A percentile compares a stretch with the other conserved stretches of the same genome.
Evolutionary conservation across 2,113 vertebrate species (phyloP).

Genomic region (Myotis yumanensis): DNA sequence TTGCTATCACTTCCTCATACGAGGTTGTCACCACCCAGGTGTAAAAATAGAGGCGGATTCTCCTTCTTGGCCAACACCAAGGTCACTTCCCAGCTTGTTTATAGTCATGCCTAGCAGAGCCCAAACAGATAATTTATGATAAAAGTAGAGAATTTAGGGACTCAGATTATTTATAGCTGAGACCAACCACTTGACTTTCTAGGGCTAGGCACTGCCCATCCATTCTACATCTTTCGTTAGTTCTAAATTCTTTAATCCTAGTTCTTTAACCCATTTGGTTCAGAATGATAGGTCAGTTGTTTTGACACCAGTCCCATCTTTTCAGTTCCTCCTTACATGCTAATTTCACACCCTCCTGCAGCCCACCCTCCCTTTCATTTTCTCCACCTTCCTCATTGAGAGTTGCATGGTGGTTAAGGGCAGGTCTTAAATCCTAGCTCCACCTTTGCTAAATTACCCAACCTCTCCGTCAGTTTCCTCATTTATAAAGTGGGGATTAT

Average conservation of each 20-base stretch:
- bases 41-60: neutral
- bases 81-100: neutral
- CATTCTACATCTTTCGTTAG: neutral
- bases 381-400: neutral
- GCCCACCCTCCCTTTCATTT: neutral
- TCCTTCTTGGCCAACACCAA: neutral
- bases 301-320: neutral
- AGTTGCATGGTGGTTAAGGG: neutral
- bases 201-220: neutral
- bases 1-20: neutral
- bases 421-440: neutral
- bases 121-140: constrained; percentile 5
- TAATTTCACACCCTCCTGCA: neutral
- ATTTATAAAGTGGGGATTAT: neutral
- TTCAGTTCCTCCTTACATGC: neutral
- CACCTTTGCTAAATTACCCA: neutral
- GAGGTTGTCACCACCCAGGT: neutral
- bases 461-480: neutral
- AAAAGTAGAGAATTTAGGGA: neutral
- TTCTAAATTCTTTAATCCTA: neutral
- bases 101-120: neutral
- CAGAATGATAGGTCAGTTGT: neutral
- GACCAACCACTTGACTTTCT: neutral
- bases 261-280: neutral
- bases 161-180: neutral